Base-by-base conservation (phyloP, 1,140 invertebrate genomes). In the Chrysopa pallens region DNA sequence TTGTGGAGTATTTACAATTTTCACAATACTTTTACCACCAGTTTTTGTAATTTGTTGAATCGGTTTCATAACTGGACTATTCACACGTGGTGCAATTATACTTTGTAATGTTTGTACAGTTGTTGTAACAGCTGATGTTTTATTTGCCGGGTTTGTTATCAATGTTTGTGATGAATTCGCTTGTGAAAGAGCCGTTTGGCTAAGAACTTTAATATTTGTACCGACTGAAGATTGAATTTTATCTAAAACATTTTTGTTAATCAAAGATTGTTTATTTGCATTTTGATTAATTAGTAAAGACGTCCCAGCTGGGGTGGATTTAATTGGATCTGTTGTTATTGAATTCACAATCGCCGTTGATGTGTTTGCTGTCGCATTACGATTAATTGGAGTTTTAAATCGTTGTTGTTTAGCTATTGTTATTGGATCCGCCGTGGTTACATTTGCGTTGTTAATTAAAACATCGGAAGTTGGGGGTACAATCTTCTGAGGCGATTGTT, bases 1-100 rank as follows among this genome's bases (percentile, higher is more conserved):
- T 28, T 50, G 53, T 6, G 56, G 50, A 7, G 55, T 11, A 33
- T 33, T 57, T 39, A 61, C 46, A 39, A 61, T 59, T 55, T 59
- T 60, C 4, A 61, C 57, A 29, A 61, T 42, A 41, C 50, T 50
- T 44, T 59, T 59, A 14, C 39, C 39, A 39, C 47, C 42, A 8
- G 50, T 36, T 29, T 15, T 41, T 35, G 33, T 8, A 12, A 40
- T 38, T 31, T 43, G 42, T 40, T 46, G 43, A 11, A 33, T 6
- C 35, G 28, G 13, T 47, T 42, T 47, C 38, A 40, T 14, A 33
- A 43, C 46, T 1, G 47, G 45, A 39, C 42, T 46, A 13, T 49
- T 29, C 2, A 12, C n/a, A 33, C 31, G 31, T 11, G 31, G n/a
- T 11, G 31, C 31, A 33, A 33, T 12, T 12, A 33, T 12, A 33